Evolutionary conservation across 2,888 invertebrate species (phyloP), one percentile per base, ranked within the genome.

Genomic region (Macaria liturata): DNA sequence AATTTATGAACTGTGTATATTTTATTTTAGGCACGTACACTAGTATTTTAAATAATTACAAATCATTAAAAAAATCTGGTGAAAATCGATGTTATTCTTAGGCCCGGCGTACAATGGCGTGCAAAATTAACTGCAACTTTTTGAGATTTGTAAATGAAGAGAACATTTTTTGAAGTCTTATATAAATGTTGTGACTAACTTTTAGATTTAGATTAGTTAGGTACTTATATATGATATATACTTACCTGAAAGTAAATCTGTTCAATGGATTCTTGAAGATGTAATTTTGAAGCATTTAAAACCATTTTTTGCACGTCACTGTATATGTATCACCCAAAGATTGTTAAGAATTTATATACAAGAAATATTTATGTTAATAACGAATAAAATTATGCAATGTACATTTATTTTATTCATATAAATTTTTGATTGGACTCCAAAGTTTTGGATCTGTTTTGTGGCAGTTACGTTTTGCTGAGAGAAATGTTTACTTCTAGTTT

Each of bases 321-420:
- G 78, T 78, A 84, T 75, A 83, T 84, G 84, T 86, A 87, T 87
- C 88, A 89, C 89, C 91, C 91, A 91, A 91, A 91, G 91, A 91
- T 91, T 91, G 91, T 91, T 91, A 91, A 90, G 86, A 89, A 91
- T 91, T 90, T 91, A 90, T 91, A 90, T 91, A 91, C 89, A 90
- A 91, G 83, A 86, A 80, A 87, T 91, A 91, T 91, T 91, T 91
- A 91, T 91, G 91, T 91, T 91, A 88, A 88, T 88, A 87, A 89
- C 83, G 83, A 90, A 89, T 90, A 91, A 90, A 90, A 86, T 72
- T 84, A 87, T 86, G 78, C 81, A 84, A 84, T 84, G 81, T 72
- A 72, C 71, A 72, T 63, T 62, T 8, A 60, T 62, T 63, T 61
- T 58, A 44, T 70, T 70, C 69, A 68, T 75, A 66, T 68, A 75